Percentiles rank a stretch among this genome's conserved stretches.
These are phyloP conservation scores for Agelastica alni DNA, from an alignment of 2,888 invertebrate species.

Conservation along the genomic window DNA sequence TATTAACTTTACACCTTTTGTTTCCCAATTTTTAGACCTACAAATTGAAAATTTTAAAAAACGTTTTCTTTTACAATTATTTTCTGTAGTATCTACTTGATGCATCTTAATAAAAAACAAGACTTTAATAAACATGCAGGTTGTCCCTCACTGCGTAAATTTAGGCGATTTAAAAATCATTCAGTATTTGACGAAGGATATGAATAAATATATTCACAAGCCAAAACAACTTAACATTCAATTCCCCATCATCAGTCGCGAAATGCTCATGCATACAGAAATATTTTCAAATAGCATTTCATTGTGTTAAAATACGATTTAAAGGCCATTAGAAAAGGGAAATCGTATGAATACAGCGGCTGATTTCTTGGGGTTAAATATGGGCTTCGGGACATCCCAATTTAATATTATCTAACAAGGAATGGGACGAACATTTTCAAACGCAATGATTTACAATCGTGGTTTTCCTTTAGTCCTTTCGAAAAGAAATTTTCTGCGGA, in stretches of 20 bases:
- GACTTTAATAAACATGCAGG: too few relatives aligned
- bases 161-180: too few relatives aligned
- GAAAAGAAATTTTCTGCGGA: conserved; percentile 12
- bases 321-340: conserved; percentile 15
- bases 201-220: too few relatives aligned
- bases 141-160: too few relatives aligned
- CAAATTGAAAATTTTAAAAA: too few relatives aligned
- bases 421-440: conserved; percentile 42
- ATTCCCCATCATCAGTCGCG: not conserved
- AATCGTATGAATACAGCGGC: conserved; percentile 31
- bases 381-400: conserved; percentile 22
- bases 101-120: too few relatives aligned
- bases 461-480: conserved; percentile 14
- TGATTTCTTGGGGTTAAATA: conserved; percentile 30
- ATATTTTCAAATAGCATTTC: conserved; percentile 19
- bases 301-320: conserved; percentile 21
- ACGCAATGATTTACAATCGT: conserved; percentile 41
- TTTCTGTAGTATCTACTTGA: too few relatives aligned
- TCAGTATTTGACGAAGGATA: too few relatives aligned
- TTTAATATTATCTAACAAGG: conserved; percentile 41
- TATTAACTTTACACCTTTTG: too few relatives aligned
- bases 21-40: too few relatives aligned
- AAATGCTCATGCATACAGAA: conserved; percentile 7
- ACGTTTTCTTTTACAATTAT: too few relatives aligned
- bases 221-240: not conserved